Base-by-base conservation (phyloP, 1,140 invertebrate species). In the Phortica variegata region DNA sequence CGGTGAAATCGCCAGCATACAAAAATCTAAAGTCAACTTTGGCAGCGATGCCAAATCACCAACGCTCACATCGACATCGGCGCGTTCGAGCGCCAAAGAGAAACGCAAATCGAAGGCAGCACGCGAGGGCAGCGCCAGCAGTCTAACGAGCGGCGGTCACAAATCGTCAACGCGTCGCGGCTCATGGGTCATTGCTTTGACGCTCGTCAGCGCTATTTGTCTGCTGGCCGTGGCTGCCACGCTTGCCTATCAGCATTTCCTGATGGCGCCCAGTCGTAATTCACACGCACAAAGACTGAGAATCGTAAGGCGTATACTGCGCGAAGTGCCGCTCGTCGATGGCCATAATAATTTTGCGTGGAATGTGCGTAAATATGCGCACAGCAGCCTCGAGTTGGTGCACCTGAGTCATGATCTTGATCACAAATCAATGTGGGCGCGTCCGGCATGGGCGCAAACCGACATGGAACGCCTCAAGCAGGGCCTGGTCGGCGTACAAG, bases 321-420 rank as follows among this genome's bases (percentile, higher is more conserved):
- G 81, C 43, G 82, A 84, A 46, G 79, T 81, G 10, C 84, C 84
- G 7, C 76, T 85, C 18, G 73, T 75, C 47, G 84, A 85, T 77
- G 92, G 90, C 41, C 91, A 93, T 77, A 94, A 93, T 77, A 90
- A 93, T 77, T 82, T 93, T 65, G 87, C 91, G 32, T 91, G 87
- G 86, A 90, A 91, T 66, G 84, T 91, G 51, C 80, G 89, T 53
- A 87, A 87, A 65, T 88, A 88, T 74, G 83, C 88, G 48, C 85
- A 91, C 75, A 93, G 92, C 77, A 85, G 88, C 75, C 81, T 95
- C 37, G 83, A 85, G 36, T 82, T 83, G 47, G 84, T 93, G 26
- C 90, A 93, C 76, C 82, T 94, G 47, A 87, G 85, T 61, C 65
- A 72, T 29, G 85, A 90, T 62, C 79, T 94, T 23, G 83, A 83